A percentile compares a stretch with the other conserved stretches of the same genome.
Evolutionary conservation across 2,113 vertebrate genomes (phyloP).

Genomic region (Eidolon helvum): DNA sequence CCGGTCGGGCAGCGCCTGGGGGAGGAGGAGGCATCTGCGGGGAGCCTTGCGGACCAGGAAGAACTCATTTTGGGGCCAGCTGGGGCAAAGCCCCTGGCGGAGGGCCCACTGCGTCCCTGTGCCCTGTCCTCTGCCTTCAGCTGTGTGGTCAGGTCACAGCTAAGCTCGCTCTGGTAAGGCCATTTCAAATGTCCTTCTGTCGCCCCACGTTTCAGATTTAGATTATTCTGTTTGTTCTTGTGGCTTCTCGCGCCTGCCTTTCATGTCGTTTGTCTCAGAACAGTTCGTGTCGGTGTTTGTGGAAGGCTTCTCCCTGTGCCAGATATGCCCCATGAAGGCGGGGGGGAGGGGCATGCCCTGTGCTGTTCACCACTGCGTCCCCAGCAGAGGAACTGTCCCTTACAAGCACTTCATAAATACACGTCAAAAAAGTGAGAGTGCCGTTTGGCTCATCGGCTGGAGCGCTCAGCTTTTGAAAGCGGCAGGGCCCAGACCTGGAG

Average conservation of each 20-base stretch:
- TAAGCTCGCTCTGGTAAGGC: neutral
- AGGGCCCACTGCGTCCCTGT: neutral
- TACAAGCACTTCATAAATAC: neutral
- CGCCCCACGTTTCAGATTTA: neutral
- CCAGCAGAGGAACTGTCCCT: neutral
- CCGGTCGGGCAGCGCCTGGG: neutral
- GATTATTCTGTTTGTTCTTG: neutral
- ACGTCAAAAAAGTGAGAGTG: neutral
- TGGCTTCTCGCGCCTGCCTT: neutral
- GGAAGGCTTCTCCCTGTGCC: neutral
- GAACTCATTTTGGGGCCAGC: neutral
- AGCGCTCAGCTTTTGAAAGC: neutral
- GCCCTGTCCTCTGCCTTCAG: neutral
- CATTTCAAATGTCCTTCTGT: neutral
- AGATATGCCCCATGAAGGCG: neutral
- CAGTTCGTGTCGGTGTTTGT: neutral
- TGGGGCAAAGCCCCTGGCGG: neutral
- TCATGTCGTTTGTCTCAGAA: neutral
- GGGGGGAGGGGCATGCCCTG: too few species aligned
- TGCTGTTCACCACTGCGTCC: neutral
- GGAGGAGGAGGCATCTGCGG: neutral
- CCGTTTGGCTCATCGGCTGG: neutral
- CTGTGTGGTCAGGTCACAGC: neutral
- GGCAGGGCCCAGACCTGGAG: neutral
- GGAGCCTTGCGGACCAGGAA: neutral